Evolutionary conservation across 2,888 invertebrate genomes (phyloP).

Genomic region (Nemotelus pantherinus): DNA sequence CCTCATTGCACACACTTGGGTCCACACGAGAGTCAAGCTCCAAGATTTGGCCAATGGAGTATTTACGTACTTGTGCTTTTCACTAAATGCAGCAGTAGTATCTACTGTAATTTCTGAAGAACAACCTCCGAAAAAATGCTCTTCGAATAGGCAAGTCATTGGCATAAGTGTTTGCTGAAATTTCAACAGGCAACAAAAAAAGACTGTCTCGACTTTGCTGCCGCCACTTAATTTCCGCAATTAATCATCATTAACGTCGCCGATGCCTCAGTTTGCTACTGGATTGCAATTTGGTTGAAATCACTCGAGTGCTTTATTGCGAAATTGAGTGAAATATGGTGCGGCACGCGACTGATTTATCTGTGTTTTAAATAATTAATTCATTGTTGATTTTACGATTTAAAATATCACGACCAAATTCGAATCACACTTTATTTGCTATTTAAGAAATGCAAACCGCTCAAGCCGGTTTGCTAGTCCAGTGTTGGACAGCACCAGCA

Average conservation of each 20-base stretch:
- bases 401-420: no score
- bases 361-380: no score
- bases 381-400: no score
- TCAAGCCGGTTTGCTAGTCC: no score
- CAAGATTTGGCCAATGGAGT: no score
- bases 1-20: no score
- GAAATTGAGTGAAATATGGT: conserved; percentile 4
- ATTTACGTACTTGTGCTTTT: no score
- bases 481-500: no score
- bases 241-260: conserved; percentile 30
- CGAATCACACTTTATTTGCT: no score
- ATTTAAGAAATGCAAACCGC: no score
- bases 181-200: background rate
- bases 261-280: background rate
- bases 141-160: background rate
- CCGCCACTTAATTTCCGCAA: conserved; percentile 6
- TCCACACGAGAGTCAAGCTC: no score
- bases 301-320: background rate
- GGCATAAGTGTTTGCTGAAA: conserved; percentile 5
- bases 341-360: conserved; percentile 9
- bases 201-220: conserved; percentile 8
- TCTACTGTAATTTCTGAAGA: background rate
- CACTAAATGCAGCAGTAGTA: no score
- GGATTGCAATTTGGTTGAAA: background rate
- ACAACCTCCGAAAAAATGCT: background rate